Evolutionary conservation across 1,140 invertebrate species (phyloP), one percentile per base, ranked within the genome.

Genomic region (Solenopsis invicta): DNA sequence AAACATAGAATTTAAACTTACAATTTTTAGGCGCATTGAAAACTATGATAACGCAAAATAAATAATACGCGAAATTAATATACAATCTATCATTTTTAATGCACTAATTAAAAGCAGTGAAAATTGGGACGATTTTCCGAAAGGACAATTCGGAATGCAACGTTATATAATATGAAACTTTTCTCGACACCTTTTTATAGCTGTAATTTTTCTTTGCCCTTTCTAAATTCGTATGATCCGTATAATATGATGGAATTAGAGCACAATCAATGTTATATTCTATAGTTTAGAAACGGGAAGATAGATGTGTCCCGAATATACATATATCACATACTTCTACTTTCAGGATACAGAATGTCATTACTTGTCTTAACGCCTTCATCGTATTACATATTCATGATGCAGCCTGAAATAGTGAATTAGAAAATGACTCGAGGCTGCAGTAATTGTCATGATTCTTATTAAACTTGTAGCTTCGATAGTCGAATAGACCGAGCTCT

Each of bases 21-120:
- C 18, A 74, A 45, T 81, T 71, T 75, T 24, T 56, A 61, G 50
- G 10, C 29, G 59, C 67, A 37, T 37, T 67, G 5, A 16, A 52
- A 29, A 64, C 13, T 59, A 74, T 84, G 56, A 54, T 34, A 66
- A 75, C 52, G 21, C 12, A 45, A 18, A 89, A 90, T 90, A 90
- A 90, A 90, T 90, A 90, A 52, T 74, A 86, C 8, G n/a, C 29
- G 18, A 59, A 77, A 66, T 87, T 52, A 52, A 48, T 90, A 74
- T 74, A 87, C 54, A 87, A 61, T 48, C 12, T 82, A 72, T 41
- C 2, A 12, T 54, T 4, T 61, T 45, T 80, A 69, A 80, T 29
- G 29, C 16, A 5, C 21, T 74, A 59, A 80, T 80, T 29, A 5
- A 82, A 82, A 48, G 37, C 2, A 5, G 9, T 24, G 13, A 41